Conservation (phyloP, 2,888 invertebrate genomes). For the Drosophila gaucha region DNA sequence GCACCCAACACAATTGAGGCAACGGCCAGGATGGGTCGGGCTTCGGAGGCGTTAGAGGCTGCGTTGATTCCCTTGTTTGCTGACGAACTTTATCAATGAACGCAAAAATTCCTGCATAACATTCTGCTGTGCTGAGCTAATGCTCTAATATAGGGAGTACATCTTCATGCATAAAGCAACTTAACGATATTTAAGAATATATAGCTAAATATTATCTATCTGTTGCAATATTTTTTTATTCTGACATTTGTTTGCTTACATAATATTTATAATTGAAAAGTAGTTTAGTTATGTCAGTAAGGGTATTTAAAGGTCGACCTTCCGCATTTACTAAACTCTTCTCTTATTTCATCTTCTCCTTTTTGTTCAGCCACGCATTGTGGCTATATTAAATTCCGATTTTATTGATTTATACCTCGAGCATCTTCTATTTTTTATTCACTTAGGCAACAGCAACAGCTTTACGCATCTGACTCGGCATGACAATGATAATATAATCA, state of each 20-base stretch:
- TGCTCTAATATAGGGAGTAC: slow-evolving; percentile 7
- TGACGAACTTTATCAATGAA: slow-evolving; percentile 68
- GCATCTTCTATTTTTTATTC: slow-evolving; percentile 46
- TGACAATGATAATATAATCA: slow-evolving; percentile 61
- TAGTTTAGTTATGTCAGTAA: background rate
- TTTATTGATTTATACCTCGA: slow-evolving; percentile 65
- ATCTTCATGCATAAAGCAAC: too few species aligned
- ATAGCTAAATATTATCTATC: background rate
- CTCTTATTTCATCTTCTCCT: slow-evolving; percentile 4
- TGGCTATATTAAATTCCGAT: slow-evolving; percentile 74
- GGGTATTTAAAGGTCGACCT: slow-evolving; percentile 8
- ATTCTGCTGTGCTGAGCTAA: slow-evolving; percentile 27
- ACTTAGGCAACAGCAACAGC: slow-evolving; percentile 48
- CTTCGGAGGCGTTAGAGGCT: background rate
- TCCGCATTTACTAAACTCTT: background rate
- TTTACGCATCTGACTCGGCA: slow-evolving; percentile 38
- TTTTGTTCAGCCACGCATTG: slow-evolving; percentile 43
- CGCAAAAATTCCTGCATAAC: slow-evolving; percentile 63
- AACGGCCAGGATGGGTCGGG: background rate
- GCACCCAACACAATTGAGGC: slow-evolving; percentile 45
- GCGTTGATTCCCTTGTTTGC: slow-evolving; percentile 47
- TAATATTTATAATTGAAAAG: background rate
- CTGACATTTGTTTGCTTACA: too few species aligned
- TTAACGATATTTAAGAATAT: too few species aligned
- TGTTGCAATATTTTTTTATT: background rate